Conservation (phyloP, 1,140 invertebrate species). For the Brachionus manjavacas region DNA sequence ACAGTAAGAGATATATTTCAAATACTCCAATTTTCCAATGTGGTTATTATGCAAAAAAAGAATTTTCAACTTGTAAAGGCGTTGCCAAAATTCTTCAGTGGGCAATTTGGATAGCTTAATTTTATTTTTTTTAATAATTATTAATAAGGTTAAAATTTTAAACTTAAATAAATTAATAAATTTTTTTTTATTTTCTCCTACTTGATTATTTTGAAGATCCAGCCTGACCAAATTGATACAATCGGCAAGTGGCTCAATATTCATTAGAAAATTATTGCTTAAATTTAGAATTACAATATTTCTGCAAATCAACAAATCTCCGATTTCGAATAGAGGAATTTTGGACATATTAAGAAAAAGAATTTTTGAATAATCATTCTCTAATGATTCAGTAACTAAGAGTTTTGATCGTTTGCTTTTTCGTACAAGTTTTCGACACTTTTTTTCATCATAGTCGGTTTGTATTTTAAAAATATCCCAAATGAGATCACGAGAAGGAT, state of each 20-base stretch:
- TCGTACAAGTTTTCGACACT: background rate
- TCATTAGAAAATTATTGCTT: slow-evolving; percentile 52
- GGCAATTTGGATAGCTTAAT: slow-evolving; percentile 51
- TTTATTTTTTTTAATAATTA: background rate
- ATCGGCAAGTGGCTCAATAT: slow-evolving; percentile 49
- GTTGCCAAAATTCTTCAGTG: slow-evolving; percentile 51
- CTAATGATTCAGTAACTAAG: background rate
- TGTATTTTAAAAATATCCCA: slow-evolving; percentile 25
- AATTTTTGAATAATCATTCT: slow-evolving; percentile 16
- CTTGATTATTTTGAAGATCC: slow-evolving; percentile 55
- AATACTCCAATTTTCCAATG: slow-evolving; percentile 51
- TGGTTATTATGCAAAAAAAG: slow-evolving; percentile 56
- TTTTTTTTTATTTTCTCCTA: slow-evolving; percentile 42
- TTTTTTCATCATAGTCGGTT: background rate
- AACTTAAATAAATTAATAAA: too few relatives aligned
- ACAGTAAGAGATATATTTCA: slow-evolving; percentile 50
- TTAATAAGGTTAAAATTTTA: too few relatives aligned
- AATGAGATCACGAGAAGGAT: slow-evolving; percentile 3
- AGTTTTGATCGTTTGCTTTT: background rate
- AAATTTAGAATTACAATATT: slow-evolving; percentile 52
- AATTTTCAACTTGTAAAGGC: slow-evolving; percentile 49
- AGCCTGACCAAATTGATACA: slow-evolving; percentile 53
- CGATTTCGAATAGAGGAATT: slow-evolving; percentile 45
- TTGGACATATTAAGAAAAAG: slow-evolving; percentile 10
- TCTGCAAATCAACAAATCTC: slow-evolving; percentile 49